Conservation (phyloP, 2,797 vertebrate genomes). For the Manis pentadactyla region DNA sequence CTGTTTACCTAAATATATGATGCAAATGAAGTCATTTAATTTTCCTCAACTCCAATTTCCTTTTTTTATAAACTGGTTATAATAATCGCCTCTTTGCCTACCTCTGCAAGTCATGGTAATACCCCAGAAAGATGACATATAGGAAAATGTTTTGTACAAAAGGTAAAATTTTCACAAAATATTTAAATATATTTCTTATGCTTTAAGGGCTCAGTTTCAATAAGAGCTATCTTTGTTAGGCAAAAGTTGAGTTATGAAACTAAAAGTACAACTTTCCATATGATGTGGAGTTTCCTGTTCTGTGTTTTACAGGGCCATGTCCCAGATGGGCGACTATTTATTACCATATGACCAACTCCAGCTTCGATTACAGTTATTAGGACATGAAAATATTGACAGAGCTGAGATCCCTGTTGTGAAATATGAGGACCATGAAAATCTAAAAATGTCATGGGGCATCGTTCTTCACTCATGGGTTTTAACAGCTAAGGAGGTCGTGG, state of each 20-base stretch:
- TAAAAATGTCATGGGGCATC: background rate
- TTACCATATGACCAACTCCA: conserved; percentile 68
- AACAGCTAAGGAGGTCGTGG: background rate
- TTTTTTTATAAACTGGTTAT: conserved; percentile 9
- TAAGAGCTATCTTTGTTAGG: conserved; percentile 82
- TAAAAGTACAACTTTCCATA: conserved; percentile 88
- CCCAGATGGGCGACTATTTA: conserved; percentile 75
- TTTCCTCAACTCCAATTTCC: conserved; percentile 24
- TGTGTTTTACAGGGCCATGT: conserved; percentile 82
- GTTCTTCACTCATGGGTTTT: background rate
- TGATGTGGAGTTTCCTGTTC: conserved; percentile 86
- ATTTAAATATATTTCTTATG: conserved; percentile 68
- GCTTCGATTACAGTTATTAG: conserved; percentile 61
- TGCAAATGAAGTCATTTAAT: conserved; percentile 16
- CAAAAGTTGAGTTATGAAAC: conserved; percentile 87
- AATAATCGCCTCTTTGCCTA: background rate
- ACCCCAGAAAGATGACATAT: conserved; percentile 37
- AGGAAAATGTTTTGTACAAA: conserved; percentile 66
- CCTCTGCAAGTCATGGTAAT: background rate
- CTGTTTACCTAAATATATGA: background rate
- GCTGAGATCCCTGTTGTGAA: conserved; percentile 68
- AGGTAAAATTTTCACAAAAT: conserved; percentile 66
- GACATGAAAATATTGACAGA: conserved; percentile 71
- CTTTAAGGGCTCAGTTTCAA: conserved; percentile 78
- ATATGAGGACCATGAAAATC: conserved; percentile 50